Base-by-base conservation (phyloP, 92 coral and sea anemone genomes). In the Ricordea florida region DNA sequence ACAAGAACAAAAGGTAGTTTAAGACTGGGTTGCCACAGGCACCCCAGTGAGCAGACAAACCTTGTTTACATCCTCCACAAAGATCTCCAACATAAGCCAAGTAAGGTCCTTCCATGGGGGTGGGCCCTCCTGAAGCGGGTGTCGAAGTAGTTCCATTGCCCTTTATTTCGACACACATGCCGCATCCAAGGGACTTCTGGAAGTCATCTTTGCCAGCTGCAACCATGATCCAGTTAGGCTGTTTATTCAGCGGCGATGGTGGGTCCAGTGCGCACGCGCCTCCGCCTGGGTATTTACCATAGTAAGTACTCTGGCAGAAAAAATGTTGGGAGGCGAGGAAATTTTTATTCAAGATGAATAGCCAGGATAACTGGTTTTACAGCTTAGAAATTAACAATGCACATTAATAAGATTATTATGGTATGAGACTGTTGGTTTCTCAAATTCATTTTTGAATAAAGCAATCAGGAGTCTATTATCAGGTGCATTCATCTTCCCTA, bases 211-310 rank as follows among this genome's bases (percentile, higher is more conserved):
- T 13, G 11, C 96, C 91, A 22, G 96, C 96, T 43, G 96, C 96
- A 20, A 90, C 96, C 61, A 57, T 78, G 23, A 90, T 86, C 92
- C 92, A 86, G 1, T 76, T 92, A 21, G 87, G 89, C 27, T 83
- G 86, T 3, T 66, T 81, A 48, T 50, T 71, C 15, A 90, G 58
- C 22, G 96, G 96, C 28, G 96, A 71, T 8, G 79, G 58, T 13
- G 92, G 96, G 27, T 86, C 92, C 41, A 90, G 62, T 37, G 87
- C 68, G 64, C 96, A 90, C 41, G 96, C 96, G 1, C 88, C 92
- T 1, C 88, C 96, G 0, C 66, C 73, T 2, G 88, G 91, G 29
- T 86, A 90, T 2, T 86, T 83, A 14, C 92, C 89, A 48, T 86
- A 86, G 57, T 86, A 90, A 1, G 89, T 86, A 25, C 96, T 90